Percentiles rank a stretch among this genome's conserved stretches.
These are phyloP conservation scores for Mya arenaria DNA, from an alignment of 1,140 invertebrate species.

Conservation along the genomic window DNA sequence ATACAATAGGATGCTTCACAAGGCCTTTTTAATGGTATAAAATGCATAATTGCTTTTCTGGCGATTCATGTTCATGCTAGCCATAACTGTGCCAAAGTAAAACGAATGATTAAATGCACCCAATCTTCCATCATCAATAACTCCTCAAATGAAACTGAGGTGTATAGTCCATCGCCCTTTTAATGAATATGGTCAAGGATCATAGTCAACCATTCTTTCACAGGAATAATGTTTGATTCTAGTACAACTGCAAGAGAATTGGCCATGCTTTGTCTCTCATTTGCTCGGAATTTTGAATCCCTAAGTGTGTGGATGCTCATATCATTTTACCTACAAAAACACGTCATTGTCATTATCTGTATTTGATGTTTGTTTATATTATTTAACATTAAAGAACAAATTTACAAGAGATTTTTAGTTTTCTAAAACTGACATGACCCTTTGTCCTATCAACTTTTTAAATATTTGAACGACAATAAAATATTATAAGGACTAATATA, in stretches of 20 bases:
- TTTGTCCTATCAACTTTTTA: no score
- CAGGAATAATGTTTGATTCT: not conserved
- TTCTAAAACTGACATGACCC: no score
- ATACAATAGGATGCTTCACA: not conserved
- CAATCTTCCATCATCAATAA: not conserved
- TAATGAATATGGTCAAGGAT: not conserved
- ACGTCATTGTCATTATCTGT: no score
- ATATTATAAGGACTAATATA: no score
- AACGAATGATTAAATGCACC: not conserved
- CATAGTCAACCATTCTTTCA: not conserved
- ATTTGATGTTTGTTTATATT: no score
- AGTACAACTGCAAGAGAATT: not conserved
- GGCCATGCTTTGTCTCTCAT: not conserved
- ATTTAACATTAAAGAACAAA: no score
- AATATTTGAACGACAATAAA: no score
- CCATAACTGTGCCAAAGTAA: not conserved
- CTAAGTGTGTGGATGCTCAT: not conserved
- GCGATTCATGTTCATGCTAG: not conserved
- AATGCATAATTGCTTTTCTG: not conserved
- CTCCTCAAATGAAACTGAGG: no score
- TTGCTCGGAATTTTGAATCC: not conserved
- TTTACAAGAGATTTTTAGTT: no score
- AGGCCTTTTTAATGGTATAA: not conserved
- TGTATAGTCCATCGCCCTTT: not conserved
- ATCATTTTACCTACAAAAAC: not conserved